Conservation (phyloP, 2,113 vertebrate genomes). For the Leucopsar rothschildi region DNA sequence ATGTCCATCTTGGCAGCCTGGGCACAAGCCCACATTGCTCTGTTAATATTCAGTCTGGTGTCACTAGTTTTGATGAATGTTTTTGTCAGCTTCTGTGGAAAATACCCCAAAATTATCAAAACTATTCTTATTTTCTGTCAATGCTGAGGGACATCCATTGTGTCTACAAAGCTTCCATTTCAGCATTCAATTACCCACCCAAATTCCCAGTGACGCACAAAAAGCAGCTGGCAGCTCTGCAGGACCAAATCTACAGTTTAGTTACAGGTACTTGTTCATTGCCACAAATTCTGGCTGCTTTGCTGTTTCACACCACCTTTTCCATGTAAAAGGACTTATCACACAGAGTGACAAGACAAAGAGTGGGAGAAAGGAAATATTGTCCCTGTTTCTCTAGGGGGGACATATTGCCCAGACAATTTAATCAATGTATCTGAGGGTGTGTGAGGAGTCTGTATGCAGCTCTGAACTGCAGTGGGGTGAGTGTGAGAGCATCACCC, state of each 20-base stretch:
- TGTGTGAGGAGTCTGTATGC: not conserved
- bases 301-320: not conserved
- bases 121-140: not conserved
- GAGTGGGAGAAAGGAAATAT: not conserved
- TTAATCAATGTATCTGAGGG: not conserved
- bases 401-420: not conserved
- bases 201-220: not conserved
- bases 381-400: not conserved
- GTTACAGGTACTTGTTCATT: not conserved
- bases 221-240: not conserved
- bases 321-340: not conserved
- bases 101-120: not conserved
- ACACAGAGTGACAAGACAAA: not conserved
- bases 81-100: not conserved
- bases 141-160: not conserved
- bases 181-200: not conserved
- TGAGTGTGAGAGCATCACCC: not conserved
- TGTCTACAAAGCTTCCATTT: not conserved
- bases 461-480: not conserved
- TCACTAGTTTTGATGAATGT: not conserved
- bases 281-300: not conserved
- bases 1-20: not conserved
- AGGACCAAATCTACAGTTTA: not conserved
- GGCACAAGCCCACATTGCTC: not conserved
- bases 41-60: not conserved